Evolutionary conservation across 2,888 invertebrate genomes (phyloP).

Genomic region (Phalera bucephala): DNA sequence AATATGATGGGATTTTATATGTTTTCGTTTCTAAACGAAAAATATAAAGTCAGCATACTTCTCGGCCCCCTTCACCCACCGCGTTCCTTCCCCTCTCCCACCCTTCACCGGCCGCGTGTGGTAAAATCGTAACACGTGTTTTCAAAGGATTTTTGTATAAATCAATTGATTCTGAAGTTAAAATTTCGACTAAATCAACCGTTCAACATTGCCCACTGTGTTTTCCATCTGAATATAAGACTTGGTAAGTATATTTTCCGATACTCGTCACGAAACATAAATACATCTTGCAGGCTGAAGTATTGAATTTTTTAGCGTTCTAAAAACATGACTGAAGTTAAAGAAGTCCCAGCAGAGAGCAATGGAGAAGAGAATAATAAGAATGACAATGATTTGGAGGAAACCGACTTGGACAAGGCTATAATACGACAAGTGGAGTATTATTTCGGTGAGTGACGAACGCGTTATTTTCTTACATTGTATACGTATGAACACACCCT

Average conservation of each 20-base stretch:
- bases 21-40: slow-evolving; percentile 19
- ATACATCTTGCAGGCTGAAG: neutral
- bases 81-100: slow-evolving; percentile 4
- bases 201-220: slow-evolving; percentile 1
- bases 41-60: slow-evolving; percentile 6
- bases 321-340: slow-evolving; percentile 63
- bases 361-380: slow-evolving; percentile 56
- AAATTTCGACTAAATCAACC: neutral
- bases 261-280: neutral
- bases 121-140: slow-evolving; percentile 48
- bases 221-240: slow-evolving; percentile 2
- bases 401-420: slow-evolving; percentile 76
- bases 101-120: slow-evolving; percentile 41
- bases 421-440: slow-evolving; percentile 88
- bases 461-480: neutral
- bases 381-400: slow-evolving; percentile 35
- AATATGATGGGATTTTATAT: too few relatives aligned
- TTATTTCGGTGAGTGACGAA: slow-evolving; percentile 77
- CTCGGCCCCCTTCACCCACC: neutral
- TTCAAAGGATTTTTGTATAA: slow-evolving; percentile 10
- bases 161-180: slow-evolving; percentile 6
- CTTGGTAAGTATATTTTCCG: slow-evolving; percentile 8
- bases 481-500: neutral
- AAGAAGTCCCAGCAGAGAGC: slow-evolving; percentile 51
- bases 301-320: slow-evolving; percentile 19